Evolutionary conservation across 2,113 vertebrate genomes (phyloP), one percentile per base, ranked within the genome.

Genomic region (Saguinus midas): DNA sequence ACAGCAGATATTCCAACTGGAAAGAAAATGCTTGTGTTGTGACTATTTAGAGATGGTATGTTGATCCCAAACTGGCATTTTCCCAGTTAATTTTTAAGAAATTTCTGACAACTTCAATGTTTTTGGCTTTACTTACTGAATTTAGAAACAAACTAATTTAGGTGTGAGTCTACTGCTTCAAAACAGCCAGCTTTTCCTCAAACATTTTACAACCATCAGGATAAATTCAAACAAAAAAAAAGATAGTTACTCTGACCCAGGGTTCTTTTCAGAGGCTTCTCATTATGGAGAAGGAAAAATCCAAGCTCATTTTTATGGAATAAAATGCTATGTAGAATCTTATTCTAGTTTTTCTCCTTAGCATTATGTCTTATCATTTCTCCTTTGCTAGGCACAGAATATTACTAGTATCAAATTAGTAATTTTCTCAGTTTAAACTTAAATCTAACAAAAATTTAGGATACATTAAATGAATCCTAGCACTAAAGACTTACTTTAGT

Each of bases 401-500:
- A 95, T 68, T 68, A 80, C 29, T 35, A 32, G 7, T 64, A 55
- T 84, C 66, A 64, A 55, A 20, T 81, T 64, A 27, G 12, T 37
- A 48, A 79, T 84, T 81, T 72, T 40, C 66, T 87, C 23, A 87
- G 86, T 18, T 92, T 92, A 86, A 97, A 55, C n/a, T 91, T 43
- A 76, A 84, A 75, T 76, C 43, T 85, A 94, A 72, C 21, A 68
- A 87, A 83, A 40, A 96, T 75, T 73, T 89, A 79, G 25, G 40
- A 45, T 61, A 94, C 75, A 40, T 12, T 91, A 35, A 35, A 21
- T 87, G n/a, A 84, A 37, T n/a, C 43, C 55, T 81, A 81, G 66
- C 50, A 89, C 64, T 52, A 78, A 73, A 86, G 12, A 64, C 32
- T 93, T 8, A 64, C 32, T 90, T 8, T 79, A 25, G 20, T 68